Base-by-base conservation (phyloP, 2,888 invertebrate genomes). In the Carpatolechia fugitivella region DNA sequence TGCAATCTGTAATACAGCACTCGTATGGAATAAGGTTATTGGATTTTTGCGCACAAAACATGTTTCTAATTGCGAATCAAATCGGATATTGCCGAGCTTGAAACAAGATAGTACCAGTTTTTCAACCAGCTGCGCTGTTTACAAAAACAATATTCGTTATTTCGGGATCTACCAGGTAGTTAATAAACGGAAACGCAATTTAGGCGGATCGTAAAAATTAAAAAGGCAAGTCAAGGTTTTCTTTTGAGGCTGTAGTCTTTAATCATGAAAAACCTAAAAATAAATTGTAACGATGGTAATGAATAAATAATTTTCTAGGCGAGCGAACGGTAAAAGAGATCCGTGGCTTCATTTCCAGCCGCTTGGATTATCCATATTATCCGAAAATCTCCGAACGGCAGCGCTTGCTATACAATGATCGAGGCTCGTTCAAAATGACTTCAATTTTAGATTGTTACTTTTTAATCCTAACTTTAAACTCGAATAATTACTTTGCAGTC, bases 331-430 rank as follows among this genome's bases (percentile, higher is more conserved):
- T 72, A 76, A 76, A 79, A 74, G 74, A 74, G 71, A 70, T 70
- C 70, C 74, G 74, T 72, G 72, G 81, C 80, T 75, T 82, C 83
- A 81, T 84, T 80, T 74, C 74, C 72, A 80, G 78, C 80, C 70
- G 65, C 74, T 67, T 63, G 82, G 85, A 83, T 85, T 80, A 85
- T 85, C 85, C 85, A 84, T 80, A 85, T 85, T 85, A 85, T 84
- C 84, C 82, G 69, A 79, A 83, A 85, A 82, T 84, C 85, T 84
- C 74, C 66, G 70, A 80, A 73, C 74, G 73, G 71, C 80, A 82
- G 76, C 73, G 71, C 68, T 69, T 72, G 68, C 74, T 72, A 70
- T 74, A 79, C 76, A 76, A 77, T 75, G 78, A 83, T 81, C 75
- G 73, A 58, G 65, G 74, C 73, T 80, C 77, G 76, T 78, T 78